These are phyloP conservation scores for Halichoerus grypus DNA, from an alignment of 2,113 vertebrate genomes.

Conservation along the genomic window DNA sequence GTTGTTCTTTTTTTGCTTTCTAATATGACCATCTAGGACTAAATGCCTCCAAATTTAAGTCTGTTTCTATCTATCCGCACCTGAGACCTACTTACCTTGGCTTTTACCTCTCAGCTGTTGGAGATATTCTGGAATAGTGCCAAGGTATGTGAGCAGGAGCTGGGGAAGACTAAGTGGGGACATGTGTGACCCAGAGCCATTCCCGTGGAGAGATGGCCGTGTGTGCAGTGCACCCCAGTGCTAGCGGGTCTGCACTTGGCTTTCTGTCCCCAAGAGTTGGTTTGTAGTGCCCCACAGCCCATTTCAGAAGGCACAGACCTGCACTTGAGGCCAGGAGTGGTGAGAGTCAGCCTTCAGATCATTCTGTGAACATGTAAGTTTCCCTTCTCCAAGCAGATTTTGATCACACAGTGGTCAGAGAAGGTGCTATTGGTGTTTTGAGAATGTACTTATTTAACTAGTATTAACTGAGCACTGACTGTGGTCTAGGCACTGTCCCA, in stretches of 20 bases:
- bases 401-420: not conserved
- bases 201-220: not conserved
- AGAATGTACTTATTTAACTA: not conserved
- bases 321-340: not conserved
- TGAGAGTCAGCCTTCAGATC: not conserved
- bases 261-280: not conserved
- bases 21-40: no score
- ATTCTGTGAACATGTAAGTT: not conserved
- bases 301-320: not conserved
- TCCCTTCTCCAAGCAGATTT: not conserved
- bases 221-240: accelerated
- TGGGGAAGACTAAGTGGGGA: not conserved
- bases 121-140: not conserved
- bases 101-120: not conserved
- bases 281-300: accelerated
- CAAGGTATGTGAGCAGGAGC: no score
- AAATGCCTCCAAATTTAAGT: not conserved
- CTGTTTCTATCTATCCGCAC: not conserved
- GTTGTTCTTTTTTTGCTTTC: not conserved
- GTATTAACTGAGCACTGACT: not conserved
- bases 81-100: not conserved
- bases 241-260: not conserved
- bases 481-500: not conserved
- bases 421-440: not conserved
- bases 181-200: accelerated